Conservation (phyloP, 2,888 invertebrate species). For the Cistogaster globosa region DNA sequence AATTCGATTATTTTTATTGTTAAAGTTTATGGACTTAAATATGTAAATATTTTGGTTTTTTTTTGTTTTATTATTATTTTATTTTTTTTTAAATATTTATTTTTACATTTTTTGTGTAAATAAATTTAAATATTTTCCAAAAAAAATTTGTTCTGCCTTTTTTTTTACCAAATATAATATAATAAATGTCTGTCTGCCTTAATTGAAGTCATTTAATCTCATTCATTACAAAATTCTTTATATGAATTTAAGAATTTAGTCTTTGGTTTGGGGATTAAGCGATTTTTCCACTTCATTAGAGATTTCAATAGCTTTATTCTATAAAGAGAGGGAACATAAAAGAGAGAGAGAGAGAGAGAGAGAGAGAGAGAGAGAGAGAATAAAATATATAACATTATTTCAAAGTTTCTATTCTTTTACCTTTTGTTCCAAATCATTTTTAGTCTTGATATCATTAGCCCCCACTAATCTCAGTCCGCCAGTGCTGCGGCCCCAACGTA, state of each 20-base stretch:
- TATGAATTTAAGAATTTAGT: slow-evolving; percentile 51
- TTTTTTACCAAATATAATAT: slow-evolving; percentile 40
- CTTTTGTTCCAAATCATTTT: slow-evolving; percentile 51
- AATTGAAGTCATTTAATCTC: slow-evolving; percentile 58
- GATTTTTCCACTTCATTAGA: slow-evolving; percentile 59
- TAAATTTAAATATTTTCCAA: slow-evolving; percentile 55
- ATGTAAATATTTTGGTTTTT: slow-evolving; percentile 22
- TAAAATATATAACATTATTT: not conserved
- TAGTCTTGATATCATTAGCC: slow-evolving; percentile 10
- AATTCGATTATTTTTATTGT: slow-evolving; percentile 69
- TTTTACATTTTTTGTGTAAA: slow-evolving; percentile 18
- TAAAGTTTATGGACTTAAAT: slow-evolving; percentile 73
- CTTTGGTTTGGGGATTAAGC: slow-evolving; percentile 62
- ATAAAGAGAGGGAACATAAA: slow-evolving; percentile 25
- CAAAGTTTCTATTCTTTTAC: not conserved
- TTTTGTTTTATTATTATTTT: slow-evolving; percentile 28
- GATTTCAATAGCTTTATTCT: slow-evolving; percentile 53
- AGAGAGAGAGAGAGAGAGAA: too few relatives aligned
- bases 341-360: too few relatives aligned
- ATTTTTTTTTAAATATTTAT: slow-evolving; percentile 38
- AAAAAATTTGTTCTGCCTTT: slow-evolving; percentile 64
- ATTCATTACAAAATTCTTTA: slow-evolving; percentile 37
- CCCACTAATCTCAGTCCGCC: slow-evolving; percentile 69
- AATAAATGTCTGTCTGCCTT: slow-evolving; percentile 42
- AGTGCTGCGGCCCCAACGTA: slow-evolving; percentile 82